Conservation (phyloP, 2,888 invertebrate species). For the Mesorhabditis belari region DNA sequence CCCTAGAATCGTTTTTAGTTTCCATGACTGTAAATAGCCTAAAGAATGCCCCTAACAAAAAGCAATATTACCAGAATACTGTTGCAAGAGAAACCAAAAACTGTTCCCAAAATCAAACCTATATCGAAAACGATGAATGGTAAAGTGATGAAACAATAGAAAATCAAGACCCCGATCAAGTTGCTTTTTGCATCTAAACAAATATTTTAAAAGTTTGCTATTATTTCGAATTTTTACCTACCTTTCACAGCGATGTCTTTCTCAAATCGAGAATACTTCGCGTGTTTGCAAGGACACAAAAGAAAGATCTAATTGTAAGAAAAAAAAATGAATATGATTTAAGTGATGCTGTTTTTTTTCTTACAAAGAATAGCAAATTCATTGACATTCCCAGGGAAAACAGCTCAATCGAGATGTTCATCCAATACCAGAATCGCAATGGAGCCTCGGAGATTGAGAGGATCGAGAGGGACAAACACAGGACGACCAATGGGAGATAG, state of each 20-base stretch:
- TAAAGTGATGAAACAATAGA: neutral
- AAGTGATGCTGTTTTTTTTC: too few species aligned
- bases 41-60: too few species aligned
- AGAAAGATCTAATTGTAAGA: neutral
- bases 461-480: neutral
- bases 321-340: too few species aligned
- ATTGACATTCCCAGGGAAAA: neutral
- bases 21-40: too few species aligned
- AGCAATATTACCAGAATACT: too few species aligned
- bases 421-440: neutral
- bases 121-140: neutral
- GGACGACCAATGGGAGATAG: neutral
- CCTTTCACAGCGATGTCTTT: neutral
- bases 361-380: neutral
- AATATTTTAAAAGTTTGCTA: neutral
- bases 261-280: neutral
- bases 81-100: neutral
- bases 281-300: neutral
- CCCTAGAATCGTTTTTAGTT: too few species aligned
- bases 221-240: neutral
- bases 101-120: neutral
- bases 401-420: neutral
- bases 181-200: neutral
- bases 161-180: neutral
- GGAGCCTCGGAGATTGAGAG: neutral